Base-by-base conservation (phyloP, 92 coral and sea anemone species). In the Heliopora coerulea region DNA sequence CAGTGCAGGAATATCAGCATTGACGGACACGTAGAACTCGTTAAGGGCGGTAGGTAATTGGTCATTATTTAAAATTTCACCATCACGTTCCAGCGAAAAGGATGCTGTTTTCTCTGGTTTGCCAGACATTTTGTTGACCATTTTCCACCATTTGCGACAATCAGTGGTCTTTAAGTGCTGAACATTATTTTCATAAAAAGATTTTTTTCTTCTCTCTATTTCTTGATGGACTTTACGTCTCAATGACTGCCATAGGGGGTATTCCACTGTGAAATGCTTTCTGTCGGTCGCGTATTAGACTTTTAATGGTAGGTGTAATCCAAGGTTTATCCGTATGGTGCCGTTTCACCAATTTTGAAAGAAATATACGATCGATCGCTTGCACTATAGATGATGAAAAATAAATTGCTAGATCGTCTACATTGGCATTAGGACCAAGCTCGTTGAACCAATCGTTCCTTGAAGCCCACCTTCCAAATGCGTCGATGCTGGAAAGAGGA, bases 91-190 rank as follows among this genome's bases (percentile, higher is more conserved):
- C 12, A 74, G 54, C 6, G 72, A 68, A 32, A 67, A 68, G 37
- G 19, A 17, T 29, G 68, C 52, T 33, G 26, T 21, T 30, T 73
- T 63, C 42, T 1, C 80, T 30, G 73, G 61, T 48, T 42, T 79
- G 42, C 81, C 81, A 32, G 87, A 78, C 87, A 78, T 78, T 63
- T 72, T 23, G 41, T 72, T 82, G 54, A 82, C 61, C 20, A 48
- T 68, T 32, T 65, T 64, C 88, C 88, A 84, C 88, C 84, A 84
- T 42, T 64, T 84, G 41, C 78, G 62, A 54, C 81, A 50, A 78
- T 83, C 83, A 13, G 66, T 75, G 20, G 58, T 64, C 50, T 35
- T 79, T 64, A 73, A 70, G 40, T 84, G 78, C 32, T 79, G 65
- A 3, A 84, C 88, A 68, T 83, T 68, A 65, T 78, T 83, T 62